Conservation (phyloP, 2,888 invertebrate species). For the Colostygia pectinataria region DNA sequence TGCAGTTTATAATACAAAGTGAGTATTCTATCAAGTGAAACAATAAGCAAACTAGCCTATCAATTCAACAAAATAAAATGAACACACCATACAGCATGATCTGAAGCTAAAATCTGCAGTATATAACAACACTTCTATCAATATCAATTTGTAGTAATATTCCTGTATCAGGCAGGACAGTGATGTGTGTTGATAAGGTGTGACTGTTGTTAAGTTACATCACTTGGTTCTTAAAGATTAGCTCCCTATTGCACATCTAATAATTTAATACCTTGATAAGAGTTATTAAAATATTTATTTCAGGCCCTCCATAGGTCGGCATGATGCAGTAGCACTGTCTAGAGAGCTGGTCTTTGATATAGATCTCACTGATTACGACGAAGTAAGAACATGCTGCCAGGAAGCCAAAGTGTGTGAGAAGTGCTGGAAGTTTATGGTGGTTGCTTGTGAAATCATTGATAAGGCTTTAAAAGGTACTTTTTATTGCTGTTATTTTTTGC, state of each 20-base stretch:
- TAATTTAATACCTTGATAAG: too few species aligned
- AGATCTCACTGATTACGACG: constrained; percentile 99
- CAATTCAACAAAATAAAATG: too few species aligned
- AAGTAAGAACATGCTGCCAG: constrained; percentile 94
- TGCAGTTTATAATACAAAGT: constrained; percentile 89
- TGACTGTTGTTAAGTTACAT: too few species aligned
- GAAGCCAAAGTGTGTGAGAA: constrained; percentile 95
- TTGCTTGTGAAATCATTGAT: constrained; percentile 96
- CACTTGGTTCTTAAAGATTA: too few species aligned
- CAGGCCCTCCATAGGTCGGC: constrained; percentile 84
- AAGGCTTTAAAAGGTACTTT: constrained; percentile 88
- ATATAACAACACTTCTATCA: neutral
- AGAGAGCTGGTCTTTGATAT: constrained; percentile 99
- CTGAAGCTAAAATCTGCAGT: too few species aligned
- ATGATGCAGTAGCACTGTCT: constrained; percentile 80
- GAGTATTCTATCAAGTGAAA: constrained; percentile 46
- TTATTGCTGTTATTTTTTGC: neutral
- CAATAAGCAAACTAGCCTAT: too few species aligned
- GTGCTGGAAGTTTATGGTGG: constrained; percentile 98
- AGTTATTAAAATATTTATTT: constrained; percentile 2
- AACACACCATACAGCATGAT: too few species aligned
- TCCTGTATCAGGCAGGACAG: too few species aligned
- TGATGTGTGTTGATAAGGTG: too few species aligned
- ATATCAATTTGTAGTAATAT: neutral
- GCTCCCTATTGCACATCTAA: too few species aligned